Percentiles rank a stretch among this genome's conserved stretches.
Conservation (phyloP, 2,888 invertebrate species). For the Macrophya alboannulata region DNA sequence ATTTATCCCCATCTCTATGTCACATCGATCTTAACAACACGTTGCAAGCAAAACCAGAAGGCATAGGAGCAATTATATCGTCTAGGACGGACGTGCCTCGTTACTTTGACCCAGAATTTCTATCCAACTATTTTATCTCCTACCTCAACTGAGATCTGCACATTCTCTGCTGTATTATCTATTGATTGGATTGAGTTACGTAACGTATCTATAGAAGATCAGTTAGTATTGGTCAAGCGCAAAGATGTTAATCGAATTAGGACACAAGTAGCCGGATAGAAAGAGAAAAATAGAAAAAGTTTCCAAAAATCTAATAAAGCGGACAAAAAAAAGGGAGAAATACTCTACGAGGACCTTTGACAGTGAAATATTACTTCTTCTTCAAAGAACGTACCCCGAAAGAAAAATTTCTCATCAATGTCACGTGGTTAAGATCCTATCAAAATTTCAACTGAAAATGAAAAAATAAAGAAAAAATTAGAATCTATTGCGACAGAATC, state of each 20-base stretch:
- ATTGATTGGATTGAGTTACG: neutral
- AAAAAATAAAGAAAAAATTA: neutral
- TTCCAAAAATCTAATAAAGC: neutral
- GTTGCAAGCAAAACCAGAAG: conserved; percentile 10
- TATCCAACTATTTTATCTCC: neutral
- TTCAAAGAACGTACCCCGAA: too few relatives aligned
- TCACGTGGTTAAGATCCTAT: neutral
- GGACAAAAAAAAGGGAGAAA: neutral
- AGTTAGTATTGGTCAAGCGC: neutral
- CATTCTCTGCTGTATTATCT: conserved; percentile 4
- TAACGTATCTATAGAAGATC: neutral
- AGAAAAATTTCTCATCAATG: too few relatives aligned
- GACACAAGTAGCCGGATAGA: neutral
- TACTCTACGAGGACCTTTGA: neutral
- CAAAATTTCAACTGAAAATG: neutral
- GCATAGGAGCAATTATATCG: neutral
- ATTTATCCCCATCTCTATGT: conserved; percentile 27
- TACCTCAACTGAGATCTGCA: neutral
- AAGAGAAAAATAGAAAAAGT: neutral
- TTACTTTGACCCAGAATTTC: conserved; percentile 49
- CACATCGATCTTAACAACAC: conserved; percentile 23
- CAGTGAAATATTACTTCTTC: neutral
- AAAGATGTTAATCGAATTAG: neutral
- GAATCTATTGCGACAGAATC: neutral
- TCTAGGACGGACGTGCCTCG: conserved; percentile 18